phyloP scores from a whole-genome alignment of 1,140 invertebrate genomes.

The Cryptotermes secundus region DNA sequence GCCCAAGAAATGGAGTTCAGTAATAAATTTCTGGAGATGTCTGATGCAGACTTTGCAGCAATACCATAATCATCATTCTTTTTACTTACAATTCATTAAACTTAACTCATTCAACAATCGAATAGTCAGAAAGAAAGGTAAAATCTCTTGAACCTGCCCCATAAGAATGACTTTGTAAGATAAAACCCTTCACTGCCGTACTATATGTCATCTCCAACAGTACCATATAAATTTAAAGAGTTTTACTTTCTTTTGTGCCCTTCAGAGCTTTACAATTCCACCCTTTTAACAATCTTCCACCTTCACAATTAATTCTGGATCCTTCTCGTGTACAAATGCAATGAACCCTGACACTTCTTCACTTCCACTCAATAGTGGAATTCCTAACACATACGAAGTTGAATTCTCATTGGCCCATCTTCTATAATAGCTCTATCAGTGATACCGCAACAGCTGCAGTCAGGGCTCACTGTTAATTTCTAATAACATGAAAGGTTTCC shows the following conservation, averaged over 20 bases:
- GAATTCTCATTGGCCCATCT: neutral
- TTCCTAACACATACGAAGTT: neutral
- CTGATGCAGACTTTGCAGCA: neutral
- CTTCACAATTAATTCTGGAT: neutral
- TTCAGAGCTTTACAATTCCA: neutral
- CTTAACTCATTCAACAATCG: neutral
- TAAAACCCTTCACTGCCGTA: neutral
- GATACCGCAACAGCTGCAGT: neutral
- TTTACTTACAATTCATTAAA: conserved; percentile 18
- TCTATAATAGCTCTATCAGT: neutral
- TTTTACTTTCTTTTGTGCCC: neutral
- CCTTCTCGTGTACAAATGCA: neutral
- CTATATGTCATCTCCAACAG: neutral
- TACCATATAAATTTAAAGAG: neutral
- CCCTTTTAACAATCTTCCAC: neutral
- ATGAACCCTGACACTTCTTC: neutral
- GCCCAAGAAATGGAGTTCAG: neutral
- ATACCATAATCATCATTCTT: neutral
- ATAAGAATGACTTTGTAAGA: neutral
- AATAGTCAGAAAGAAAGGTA: conserved; percentile 1
- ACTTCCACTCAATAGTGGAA: neutral
- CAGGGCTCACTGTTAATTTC: neutral
- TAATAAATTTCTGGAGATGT: neutral
- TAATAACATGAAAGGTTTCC: neutral
- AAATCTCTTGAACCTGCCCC: neutral